A percentile compares a stretch with the other conserved stretches of the same genome.
Evolutionary conservation across 2,797 vertebrate genomes (phyloP).

Genomic region (Triplophysa yarkandensis): DNA sequence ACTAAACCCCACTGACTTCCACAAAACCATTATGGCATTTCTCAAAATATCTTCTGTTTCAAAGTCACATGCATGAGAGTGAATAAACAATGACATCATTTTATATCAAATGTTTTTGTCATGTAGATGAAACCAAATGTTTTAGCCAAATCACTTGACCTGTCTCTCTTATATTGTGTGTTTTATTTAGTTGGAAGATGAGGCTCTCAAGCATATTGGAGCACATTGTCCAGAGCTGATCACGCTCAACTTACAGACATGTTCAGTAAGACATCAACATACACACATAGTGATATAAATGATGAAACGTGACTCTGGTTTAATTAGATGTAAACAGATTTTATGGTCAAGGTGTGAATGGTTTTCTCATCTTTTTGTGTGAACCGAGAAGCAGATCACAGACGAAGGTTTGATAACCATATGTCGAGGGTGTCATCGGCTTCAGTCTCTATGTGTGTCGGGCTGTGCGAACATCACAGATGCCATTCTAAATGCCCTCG

Average conservation of each 20-base stretch:
- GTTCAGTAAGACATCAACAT: slow-evolving; percentile 83
- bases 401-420: slow-evolving; percentile 98
- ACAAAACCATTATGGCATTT: too few species aligned
- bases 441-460: slow-evolving; percentile 95
- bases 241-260: slow-evolving; percentile 94
- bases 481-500: slow-evolving; percentile 93
- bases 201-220: slow-evolving; percentile 94
- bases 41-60: too few species aligned
- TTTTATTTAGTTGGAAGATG: slow-evolving; percentile 85
- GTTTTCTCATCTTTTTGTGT: slow-evolving; percentile 8
- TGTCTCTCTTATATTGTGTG: slow-evolving; percentile 34
- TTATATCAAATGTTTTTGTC: too few species aligned
- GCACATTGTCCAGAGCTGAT: slow-evolving; percentile 92
- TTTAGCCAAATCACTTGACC: not conserved
- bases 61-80: too few species aligned
- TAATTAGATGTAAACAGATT: not conserved
- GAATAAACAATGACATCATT: too few species aligned
- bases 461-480: slow-evolving; percentile 98
- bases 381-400: slow-evolving; percentile 90
- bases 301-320: not conserved
- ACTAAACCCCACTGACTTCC: too few species aligned
- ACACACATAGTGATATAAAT: not conserved
- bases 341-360: too few species aligned
- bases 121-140: too few species aligned
- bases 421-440: slow-evolving; percentile 93